phyloP scores from a whole-genome alignment of 1,140 invertebrate genomes.

The Rhagoletis zephyria region DNA sequence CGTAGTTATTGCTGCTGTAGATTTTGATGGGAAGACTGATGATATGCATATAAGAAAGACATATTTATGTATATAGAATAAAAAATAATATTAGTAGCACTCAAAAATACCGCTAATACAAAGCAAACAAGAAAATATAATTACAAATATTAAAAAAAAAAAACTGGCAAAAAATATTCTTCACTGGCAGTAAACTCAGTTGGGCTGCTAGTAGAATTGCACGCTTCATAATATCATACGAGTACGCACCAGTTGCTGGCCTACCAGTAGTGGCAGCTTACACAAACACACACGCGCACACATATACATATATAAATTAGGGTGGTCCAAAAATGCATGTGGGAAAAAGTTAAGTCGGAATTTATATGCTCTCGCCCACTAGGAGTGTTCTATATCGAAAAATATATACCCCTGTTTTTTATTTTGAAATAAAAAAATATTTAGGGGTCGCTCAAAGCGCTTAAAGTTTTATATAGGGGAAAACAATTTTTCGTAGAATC shows the following conservation, averaged over 20 bases:
- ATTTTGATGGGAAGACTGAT: conserved; percentile 21
- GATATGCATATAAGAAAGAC: not conserved
- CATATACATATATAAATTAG: not conserved
- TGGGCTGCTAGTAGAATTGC: conserved; percentile 15
- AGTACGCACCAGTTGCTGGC: not conserved
- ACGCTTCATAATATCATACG: conserved; percentile 3
- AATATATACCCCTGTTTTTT: no score
- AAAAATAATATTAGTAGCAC: not conserved
- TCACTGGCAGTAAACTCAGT: not conserved
- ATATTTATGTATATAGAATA: not conserved
- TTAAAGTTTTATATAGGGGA: no score
- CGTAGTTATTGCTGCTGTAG: not conserved
- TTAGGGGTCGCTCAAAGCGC: no score
- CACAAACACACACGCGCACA: not conserved
- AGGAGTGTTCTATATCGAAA: no score
- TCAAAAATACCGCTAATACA: not conserved
- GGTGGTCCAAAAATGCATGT: no score
- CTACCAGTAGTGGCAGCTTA: not conserved
- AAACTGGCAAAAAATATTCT: not conserved
- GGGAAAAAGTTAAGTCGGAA: no score
- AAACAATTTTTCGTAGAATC: no score
- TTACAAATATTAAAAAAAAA: not conserved
- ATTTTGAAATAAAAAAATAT: no score
- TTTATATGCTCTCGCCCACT: no score
- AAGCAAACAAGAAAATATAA: not conserved